A percentile compares a stretch with the other conserved stretches of the same genome.
Conservation (phyloP, 2,113 vertebrate species). For the Ophthalmolycus amberensis region DNA sequence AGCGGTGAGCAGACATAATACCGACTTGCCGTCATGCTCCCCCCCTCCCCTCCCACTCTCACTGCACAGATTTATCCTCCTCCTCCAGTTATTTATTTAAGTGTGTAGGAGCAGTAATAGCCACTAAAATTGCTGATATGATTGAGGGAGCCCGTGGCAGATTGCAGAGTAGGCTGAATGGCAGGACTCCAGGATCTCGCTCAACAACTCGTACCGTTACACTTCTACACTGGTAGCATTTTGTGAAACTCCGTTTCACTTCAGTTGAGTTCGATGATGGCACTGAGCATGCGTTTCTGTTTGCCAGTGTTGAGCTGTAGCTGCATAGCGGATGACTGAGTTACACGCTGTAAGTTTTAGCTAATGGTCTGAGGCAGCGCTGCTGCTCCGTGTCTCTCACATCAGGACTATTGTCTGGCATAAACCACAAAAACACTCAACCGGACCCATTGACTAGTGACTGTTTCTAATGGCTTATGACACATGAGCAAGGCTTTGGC, state of each 20-base stretch:
- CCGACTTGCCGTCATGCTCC: conserved; percentile 11
- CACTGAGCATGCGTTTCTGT: not conserved
- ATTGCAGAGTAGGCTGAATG: conserved; percentile 19
- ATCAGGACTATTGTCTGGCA: not conserved
- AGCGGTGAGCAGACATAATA: conserved; percentile 41
- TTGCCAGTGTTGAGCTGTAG: not conserved
- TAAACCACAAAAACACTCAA: conserved; percentile 14
- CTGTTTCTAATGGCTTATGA: not conserved
- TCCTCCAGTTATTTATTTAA: conserved; percentile 59
- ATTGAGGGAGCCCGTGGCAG: conserved; percentile 24
- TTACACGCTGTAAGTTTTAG: not conserved
- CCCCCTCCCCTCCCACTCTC: not conserved
- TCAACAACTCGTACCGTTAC: conserved; percentile 4
- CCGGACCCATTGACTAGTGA: not conserved
- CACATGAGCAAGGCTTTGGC: not conserved
- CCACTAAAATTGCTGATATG: conserved; percentile 53
- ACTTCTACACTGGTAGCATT: not conserved
- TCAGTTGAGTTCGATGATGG: not conserved
- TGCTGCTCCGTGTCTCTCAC: not conserved
- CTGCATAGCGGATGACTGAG: not conserved
- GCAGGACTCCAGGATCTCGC: conserved; percentile 20
- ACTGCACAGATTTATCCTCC: conserved; percentile 45
- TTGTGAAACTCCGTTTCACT: not conserved
- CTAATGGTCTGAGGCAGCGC: not conserved
- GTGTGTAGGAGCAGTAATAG: conserved; percentile 51